phyloP scores from a whole-genome alignment of 1,140 invertebrate species.

The Limonius californicus region DNA sequence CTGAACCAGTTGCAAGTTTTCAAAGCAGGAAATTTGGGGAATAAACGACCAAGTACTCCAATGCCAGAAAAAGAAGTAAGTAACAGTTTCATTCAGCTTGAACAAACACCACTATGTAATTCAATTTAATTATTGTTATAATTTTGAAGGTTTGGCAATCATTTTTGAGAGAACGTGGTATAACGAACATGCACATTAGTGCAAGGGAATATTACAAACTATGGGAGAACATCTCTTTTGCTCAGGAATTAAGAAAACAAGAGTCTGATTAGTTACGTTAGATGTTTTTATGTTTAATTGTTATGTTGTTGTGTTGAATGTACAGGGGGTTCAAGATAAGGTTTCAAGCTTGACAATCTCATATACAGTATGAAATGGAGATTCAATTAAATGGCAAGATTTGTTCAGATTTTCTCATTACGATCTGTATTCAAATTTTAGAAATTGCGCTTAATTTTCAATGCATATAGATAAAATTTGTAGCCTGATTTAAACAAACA shows the following conservation, averaged over 20 bases:
- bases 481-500: no score
- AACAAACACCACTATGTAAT: no score
- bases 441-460: no score
- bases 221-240: slow-evolving; percentile 40
- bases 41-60: slow-evolving; percentile 21
- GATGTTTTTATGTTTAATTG: background rate
- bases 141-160: slow-evolving; percentile 37
- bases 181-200: slow-evolving; percentile 28
- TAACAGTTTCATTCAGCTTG: background rate
- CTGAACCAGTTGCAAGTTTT: slow-evolving; percentile 40
- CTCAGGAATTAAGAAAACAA: slow-evolving; percentile 29
- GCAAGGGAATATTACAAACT: slow-evolving; percentile 37
- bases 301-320: background rate
- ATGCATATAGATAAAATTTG: no score
- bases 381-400: no score
- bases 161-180: slow-evolving; percentile 31
- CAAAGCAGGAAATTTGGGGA: slow-evolving; percentile 32
- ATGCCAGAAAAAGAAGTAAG: slow-evolving; percentile 30
- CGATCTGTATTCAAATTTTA: no score
- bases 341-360: no score
- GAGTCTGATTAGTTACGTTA: background rate
- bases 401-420: no score
- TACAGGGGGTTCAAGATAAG: background rate
- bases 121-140: slow-evolving; percentile 6
- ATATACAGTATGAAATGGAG: no score